These are phyloP conservation scores for Brachylomia viminalis DNA, from an alignment of 2,888 invertebrate genomes.

Conservation along the genomic window DNA sequence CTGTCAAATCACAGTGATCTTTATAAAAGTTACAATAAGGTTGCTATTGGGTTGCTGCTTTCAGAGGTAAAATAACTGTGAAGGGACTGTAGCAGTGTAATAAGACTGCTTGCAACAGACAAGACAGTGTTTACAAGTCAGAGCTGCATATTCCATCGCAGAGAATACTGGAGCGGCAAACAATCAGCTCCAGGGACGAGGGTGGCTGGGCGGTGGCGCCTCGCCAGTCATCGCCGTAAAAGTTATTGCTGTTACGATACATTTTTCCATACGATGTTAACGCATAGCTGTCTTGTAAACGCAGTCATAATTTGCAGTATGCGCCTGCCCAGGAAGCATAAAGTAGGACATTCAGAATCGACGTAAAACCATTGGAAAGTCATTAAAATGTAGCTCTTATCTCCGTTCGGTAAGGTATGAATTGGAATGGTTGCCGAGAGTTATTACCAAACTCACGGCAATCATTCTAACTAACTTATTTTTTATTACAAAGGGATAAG, in stretches of 20 bases:
- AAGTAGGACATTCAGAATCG: not conserved
- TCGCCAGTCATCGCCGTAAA: not conserved
- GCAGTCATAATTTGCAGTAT: conserved; percentile 16
- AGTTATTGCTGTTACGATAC: conserved; percentile 16
- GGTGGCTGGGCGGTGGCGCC: not conserved
- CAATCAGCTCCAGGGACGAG: not conserved
- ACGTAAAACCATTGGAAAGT: not conserved
- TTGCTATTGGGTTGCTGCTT: too few relatives aligned
- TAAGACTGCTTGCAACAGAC: conserved; percentile 18
- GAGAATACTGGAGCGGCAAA: not conserved
- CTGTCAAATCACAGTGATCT: too few relatives aligned
- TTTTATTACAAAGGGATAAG: not conserved
- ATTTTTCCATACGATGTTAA: conserved; percentile 17
- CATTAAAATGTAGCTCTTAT: not conserved
- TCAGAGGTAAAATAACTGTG: too few relatives aligned
- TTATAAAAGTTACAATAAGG: too few relatives aligned
- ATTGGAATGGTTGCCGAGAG: not conserved
- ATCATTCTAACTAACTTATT: not conserved
- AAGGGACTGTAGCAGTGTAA: not conserved
- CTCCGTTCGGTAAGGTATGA: too few relatives aligned
- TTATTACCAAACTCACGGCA: not conserved
- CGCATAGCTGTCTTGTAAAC: conserved; percentile 19
- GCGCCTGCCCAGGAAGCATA: not conserved
- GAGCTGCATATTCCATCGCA: not conserved
- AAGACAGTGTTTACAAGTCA: conserved; percentile 27